phyloP scores from a whole-genome alignment of 2,888 invertebrate genomes.

The Hylaea fasciaria region DNA sequence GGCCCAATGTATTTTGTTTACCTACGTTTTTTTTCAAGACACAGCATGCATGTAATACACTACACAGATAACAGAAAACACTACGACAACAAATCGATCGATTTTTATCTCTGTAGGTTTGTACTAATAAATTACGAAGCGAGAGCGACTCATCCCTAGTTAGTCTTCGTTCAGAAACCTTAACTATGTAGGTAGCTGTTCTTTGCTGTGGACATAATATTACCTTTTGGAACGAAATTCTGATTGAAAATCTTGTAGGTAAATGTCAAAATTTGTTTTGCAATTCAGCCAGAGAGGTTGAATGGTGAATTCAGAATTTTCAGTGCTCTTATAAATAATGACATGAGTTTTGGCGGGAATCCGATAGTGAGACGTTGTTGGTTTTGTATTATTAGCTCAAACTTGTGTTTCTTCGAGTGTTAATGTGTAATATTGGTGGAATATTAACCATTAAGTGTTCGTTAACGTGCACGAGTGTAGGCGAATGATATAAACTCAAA shows the following conservation, averaged over 20 bases:
- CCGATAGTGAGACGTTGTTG: no score
- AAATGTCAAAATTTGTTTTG: slow-evolving; percentile 53
- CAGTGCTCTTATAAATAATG: slow-evolving; percentile 19
- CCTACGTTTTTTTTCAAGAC: neutral
- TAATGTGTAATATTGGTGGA: no score
- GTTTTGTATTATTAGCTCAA: no score
- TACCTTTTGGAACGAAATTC: slow-evolving; percentile 33
- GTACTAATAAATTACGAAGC: neutral
- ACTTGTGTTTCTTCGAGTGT: no score
- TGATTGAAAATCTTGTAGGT: slow-evolving; percentile 1
- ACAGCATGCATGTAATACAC: no score
- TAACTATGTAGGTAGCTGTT: no score
- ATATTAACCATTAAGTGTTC: no score
- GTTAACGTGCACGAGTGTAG: no score
- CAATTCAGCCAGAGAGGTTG: slow-evolving; percentile 27
- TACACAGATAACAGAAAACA: no score
- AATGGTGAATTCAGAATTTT: slow-evolving; percentile 23
- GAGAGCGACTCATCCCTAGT: neutral
- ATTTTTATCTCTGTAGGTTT: no score
- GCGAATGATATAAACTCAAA: no score
- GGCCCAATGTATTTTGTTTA: neutral
- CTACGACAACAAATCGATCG: neutral
- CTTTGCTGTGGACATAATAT: neutral
- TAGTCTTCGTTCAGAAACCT: neutral
- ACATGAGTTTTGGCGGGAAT: no score